These are phyloP conservation scores for Nothobranchius furzeri DNA, from an alignment of 2,113 vertebrate species.

Conservation along the genomic window DNA sequence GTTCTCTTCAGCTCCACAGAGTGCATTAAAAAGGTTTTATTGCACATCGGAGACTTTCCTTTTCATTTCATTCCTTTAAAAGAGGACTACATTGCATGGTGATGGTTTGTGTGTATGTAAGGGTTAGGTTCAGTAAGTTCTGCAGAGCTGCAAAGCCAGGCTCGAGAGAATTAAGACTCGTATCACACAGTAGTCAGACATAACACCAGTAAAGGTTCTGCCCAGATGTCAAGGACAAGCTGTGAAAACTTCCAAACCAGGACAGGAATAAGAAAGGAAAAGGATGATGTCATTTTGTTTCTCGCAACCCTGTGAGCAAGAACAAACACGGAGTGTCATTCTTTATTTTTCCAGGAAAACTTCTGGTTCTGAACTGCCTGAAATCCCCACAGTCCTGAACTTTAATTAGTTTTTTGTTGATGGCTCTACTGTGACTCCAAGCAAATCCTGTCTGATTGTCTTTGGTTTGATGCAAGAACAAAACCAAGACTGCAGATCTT, in stretches of 20 bases:
- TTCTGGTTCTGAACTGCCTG: neutral
- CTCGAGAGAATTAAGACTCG: neutral
- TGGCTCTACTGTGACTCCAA: neutral
- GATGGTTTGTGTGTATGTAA: neutral
- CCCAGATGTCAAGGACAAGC: too few relatives aligned
- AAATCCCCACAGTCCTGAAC: too few relatives aligned
- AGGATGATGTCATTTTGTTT: too few relatives aligned
- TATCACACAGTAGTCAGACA: too few relatives aligned
- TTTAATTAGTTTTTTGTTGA: neutral
- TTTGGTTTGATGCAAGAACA: neutral
- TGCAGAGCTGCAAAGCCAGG: neutral
- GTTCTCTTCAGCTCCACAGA: neutral
- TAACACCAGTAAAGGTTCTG: too few relatives aligned
- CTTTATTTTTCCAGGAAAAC: too few relatives aligned
- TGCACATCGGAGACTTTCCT: too few relatives aligned
- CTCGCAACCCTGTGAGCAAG: too few relatives aligned
- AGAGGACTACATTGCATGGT: neutral
- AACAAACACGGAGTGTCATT: too few relatives aligned
- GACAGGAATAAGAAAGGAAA: too few relatives aligned
- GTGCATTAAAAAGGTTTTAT: neutral
- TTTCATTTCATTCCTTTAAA: neutral
- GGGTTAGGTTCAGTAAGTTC: neutral
- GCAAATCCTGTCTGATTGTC: neutral
- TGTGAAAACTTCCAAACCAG: too few relatives aligned
- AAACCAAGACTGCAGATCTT: neutral